Evolutionary conservation across 2,888 invertebrate species (phyloP).

Genomic region (Helleia helle): DNA sequence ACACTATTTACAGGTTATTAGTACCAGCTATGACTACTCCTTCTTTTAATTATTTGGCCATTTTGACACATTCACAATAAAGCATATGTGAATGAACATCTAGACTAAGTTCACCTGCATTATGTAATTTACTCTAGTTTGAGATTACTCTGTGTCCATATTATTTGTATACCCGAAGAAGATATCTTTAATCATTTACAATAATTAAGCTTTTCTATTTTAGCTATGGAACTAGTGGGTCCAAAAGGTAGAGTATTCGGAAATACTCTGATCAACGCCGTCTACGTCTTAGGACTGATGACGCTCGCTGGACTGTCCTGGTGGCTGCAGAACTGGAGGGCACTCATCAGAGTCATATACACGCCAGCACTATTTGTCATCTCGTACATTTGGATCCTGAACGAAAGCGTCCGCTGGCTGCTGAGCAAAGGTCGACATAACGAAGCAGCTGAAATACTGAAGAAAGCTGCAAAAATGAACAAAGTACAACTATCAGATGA

Average conservation of each 20-base stretch:
- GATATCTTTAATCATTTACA: too few relatives aligned
- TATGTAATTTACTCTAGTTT: too few relatives aligned
- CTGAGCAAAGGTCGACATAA: conserved; percentile 78
- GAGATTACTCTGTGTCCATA: too few relatives aligned
- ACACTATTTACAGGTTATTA: too few relatives aligned
- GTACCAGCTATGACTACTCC: too few relatives aligned
- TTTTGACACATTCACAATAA: too few relatives aligned
- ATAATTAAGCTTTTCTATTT: conserved; percentile 24
- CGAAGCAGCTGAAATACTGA: conserved; percentile 76
- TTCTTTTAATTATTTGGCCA: too few relatives aligned
- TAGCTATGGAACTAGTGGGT: conserved; percentile 86
- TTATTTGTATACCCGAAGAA: too few relatives aligned
- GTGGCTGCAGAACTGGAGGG: conserved; percentile 80
- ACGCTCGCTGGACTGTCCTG: conserved; percentile 79
- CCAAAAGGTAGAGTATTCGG: conserved; percentile 83
- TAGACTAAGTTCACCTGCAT: too few relatives aligned
- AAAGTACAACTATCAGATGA: conserved; percentile 60
- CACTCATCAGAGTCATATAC: conserved; percentile 78
- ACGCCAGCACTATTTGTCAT: conserved; percentile 79
- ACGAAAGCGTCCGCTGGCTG: conserved; percentile 86
- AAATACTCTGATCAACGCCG: conserved; percentile 80
- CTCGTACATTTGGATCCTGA: conserved; percentile 79
- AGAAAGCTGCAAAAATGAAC: conserved; percentile 79
- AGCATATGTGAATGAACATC: too few relatives aligned
- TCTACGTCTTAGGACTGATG: conserved; percentile 83